A percentile compares a stretch with the other conserved stretches of the same genome.
Evolutionary conservation across 2,113 vertebrate genomes (phyloP).

Genomic region (Notechis scutatus): DNA sequence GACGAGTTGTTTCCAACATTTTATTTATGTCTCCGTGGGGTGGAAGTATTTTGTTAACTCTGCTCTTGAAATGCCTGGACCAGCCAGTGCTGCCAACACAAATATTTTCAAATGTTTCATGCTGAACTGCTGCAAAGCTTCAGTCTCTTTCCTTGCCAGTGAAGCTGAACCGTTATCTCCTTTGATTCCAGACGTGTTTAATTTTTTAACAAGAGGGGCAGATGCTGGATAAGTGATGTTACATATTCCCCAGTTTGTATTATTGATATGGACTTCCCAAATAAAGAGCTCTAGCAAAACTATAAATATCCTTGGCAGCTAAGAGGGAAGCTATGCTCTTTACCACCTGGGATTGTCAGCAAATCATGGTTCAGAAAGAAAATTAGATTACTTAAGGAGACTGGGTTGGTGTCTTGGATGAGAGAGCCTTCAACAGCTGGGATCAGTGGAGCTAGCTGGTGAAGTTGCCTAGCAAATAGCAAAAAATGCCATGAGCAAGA

Average conservation of each 20-base stretch:
- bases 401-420: conserved; percentile 47
- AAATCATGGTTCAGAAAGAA: conserved; percentile 57
- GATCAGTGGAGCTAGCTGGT: neutral
- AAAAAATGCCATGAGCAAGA: neutral
- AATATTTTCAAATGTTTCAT: conserved; percentile 62
- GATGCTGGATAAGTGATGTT: conserved; percentile 51
- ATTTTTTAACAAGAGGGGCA: conserved; percentile 52
- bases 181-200: conserved; percentile 60
- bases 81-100: conserved; percentile 54
- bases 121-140: conserved; percentile 50
- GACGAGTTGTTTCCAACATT: conserved; percentile 54
- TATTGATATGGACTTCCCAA: conserved; percentile 60
- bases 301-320: conserved; percentile 52
- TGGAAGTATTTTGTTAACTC: conserved; percentile 60
- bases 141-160: conserved; percentile 44
- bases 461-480: neutral
- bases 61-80: conserved; percentile 42
- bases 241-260: conserved; percentile 60
- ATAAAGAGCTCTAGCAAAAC: conserved; percentile 63
- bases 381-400: conserved; percentile 43
- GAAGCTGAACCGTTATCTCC: conserved; percentile 38
- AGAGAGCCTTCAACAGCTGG: neutral
- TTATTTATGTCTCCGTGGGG: conserved; percentile 46
- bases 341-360: conserved; percentile 64
- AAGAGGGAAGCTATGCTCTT: conserved; percentile 64